phyloP scores from a whole-genome alignment of 1,140 invertebrate genomes.

The Geopemphigus sp. region DNA sequence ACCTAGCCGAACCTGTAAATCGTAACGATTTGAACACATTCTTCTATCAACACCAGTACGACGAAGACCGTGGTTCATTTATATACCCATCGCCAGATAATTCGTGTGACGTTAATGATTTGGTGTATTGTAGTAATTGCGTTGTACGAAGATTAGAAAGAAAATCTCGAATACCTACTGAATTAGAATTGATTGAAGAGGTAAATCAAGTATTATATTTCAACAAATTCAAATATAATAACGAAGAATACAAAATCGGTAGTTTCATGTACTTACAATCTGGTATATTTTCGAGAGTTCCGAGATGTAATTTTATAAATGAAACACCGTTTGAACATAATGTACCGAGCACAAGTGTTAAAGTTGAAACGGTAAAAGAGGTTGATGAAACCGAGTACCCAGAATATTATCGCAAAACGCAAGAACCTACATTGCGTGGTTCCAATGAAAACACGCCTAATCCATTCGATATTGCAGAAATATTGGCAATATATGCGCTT shows the following conservation, averaged over 20 bases:
- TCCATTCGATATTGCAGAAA: conserved; percentile 72
- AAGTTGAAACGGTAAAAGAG: neutral
- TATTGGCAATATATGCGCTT: conserved; percentile 62
- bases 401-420: conserved; percentile 60
- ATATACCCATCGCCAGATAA: neutral
- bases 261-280: conserved; percentile 23
- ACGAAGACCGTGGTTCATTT: conserved; percentile 4
- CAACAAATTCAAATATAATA: neutral
- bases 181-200: neutral
- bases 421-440: conserved; percentile 55
- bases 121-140: conserved; percentile 15
- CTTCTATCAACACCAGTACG: conserved; percentile 34
- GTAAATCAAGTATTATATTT: neutral
- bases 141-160: neutral
- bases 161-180: neutral
- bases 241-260: conserved; percentile 17
- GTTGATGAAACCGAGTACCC: conserved; percentile 12
- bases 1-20: neutral
- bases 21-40: conserved; percentile 8
- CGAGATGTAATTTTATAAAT: conserved; percentile 2
- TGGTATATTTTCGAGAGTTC: neutral
- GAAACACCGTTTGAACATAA: neutral
- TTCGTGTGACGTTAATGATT: neutral
- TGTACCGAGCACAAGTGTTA: conserved; percentile 58
- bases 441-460: no score